Evolutionary conservation across 2,113 vertebrate species (phyloP).

Genomic region (Sminthopsis crassicaudata): DNA sequence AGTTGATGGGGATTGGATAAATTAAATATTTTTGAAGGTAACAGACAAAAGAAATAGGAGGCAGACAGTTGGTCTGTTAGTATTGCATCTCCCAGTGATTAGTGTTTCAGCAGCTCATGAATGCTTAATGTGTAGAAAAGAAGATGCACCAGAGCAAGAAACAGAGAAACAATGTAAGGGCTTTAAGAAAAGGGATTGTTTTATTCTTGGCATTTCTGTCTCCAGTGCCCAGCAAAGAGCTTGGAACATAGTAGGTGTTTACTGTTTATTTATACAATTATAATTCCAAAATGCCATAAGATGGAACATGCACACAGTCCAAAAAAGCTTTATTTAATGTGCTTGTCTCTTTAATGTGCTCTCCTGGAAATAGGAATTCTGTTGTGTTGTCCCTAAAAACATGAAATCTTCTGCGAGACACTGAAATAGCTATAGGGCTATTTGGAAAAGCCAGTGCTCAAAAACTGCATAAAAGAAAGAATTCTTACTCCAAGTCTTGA

Average conservation of each 20-base stretch:
- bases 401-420: not conserved
- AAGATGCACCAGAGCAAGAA: not conserved
- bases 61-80: constrained; percentile 29
- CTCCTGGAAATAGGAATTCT: not conserved
- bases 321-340: not conserved
- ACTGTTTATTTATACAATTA: not conserved
- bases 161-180: not conserved
- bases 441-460: not conserved
- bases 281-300: not conserved
- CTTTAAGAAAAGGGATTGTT: not conserved
- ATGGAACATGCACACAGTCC: not conserved
- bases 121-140: not conserved
- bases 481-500: not conserved
- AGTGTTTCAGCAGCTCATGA: not conserved
- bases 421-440: not conserved
- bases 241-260: not conserved
- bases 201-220: not conserved
- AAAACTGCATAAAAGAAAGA: not conserved
- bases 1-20: not conserved
- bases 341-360: not conserved
- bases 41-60: not conserved
- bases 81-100: not conserved
- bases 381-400: not conserved
- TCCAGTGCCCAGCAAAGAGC: not conserved
- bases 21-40: not conserved